phyloP scores from a whole-genome alignment of 2,113 vertebrate species.

The Collichthys lucidus region DNA sequence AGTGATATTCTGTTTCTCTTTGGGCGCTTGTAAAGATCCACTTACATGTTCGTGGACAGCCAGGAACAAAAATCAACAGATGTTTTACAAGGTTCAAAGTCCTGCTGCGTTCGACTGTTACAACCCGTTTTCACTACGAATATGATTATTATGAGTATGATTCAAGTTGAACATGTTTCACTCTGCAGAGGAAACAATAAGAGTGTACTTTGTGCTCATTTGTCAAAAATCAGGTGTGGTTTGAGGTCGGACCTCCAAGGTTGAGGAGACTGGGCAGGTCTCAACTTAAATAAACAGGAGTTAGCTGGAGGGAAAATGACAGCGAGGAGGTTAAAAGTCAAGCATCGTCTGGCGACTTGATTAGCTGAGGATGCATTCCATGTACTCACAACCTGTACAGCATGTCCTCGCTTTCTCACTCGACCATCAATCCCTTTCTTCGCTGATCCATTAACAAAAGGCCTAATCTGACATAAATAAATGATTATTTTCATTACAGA shows the following conservation, averaged over 20 bases:
- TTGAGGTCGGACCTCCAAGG: conserved; percentile 25
- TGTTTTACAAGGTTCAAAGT: conserved; percentile 39
- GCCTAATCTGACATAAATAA: background rate
- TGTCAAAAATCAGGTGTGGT: conserved; percentile 29
- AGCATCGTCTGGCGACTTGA: conserved; percentile 21
- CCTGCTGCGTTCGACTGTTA: conserved; percentile 5
- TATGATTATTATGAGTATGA: background rate
- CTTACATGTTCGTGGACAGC: conserved; percentile 60
- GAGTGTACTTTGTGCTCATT: conserved; percentile 1
- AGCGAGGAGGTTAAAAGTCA: conserved; percentile 60
- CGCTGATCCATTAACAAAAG: background rate
- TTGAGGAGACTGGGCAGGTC: conserved; percentile 16
- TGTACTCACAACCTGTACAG: conserved; percentile 24
- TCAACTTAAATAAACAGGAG: conserved; percentile 54
- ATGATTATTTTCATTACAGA: background rate
- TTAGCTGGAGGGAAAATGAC: conserved; percentile 41
- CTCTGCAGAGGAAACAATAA: background rate
- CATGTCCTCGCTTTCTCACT: background rate
- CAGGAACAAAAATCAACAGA: conserved; percentile 63
- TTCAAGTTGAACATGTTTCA: background rate
- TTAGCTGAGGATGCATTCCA: conserved; percentile 39
- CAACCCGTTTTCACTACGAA: background rate
- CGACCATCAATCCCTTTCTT: background rate
- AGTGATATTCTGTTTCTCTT: conserved; percentile 64
- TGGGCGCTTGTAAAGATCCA: conserved; percentile 64